A percentile compares a stretch with the other conserved stretches of the same genome.
Evolutionary conservation across 2,888 invertebrate genomes (phyloP).

Genomic region (Mimumesa dahlbomi): DNA sequence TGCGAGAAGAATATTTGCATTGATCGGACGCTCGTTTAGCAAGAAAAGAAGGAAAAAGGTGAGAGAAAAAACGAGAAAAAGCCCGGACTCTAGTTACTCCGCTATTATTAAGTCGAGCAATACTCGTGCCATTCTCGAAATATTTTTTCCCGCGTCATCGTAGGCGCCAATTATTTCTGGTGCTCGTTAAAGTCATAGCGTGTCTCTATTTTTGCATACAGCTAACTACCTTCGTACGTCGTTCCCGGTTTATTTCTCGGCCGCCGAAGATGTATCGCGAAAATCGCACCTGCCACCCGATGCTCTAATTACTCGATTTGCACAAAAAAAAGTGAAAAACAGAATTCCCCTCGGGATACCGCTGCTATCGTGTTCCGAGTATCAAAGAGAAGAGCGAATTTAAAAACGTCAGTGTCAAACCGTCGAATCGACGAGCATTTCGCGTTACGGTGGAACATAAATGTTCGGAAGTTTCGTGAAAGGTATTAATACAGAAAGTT

Average conservation of each 20-base stretch:
- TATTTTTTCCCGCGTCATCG: conserved; percentile 45
- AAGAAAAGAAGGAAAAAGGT: background rate
- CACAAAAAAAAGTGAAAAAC: background rate
- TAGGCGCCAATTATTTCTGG: conserved; percentile 48
- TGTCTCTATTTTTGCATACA: conserved; percentile 45
- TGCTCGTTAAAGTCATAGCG: conserved; percentile 51
- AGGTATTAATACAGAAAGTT: too few species aligned
- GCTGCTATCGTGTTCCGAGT: background rate
- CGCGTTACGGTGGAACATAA: too few species aligned
- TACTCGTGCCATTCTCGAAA: conserved; percentile 38
- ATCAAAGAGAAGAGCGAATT: background rate
- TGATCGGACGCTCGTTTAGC: background rate
- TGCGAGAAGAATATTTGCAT: too few species aligned
- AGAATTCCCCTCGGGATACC: background rate
- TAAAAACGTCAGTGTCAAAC: too few species aligned
- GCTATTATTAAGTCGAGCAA: conserved; percentile 32
- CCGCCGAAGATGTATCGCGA: background rate
- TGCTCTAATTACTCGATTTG: background rate
- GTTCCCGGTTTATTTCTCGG: conserved; percentile 1
- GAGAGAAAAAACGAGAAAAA: background rate
- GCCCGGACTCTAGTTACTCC: background rate
- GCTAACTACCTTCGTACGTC: background rate
- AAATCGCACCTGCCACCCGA: background rate
- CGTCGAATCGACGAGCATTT: too few species aligned
- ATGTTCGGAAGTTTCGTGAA: too few species aligned